phyloP scores from a whole-genome alignment of 1,140 invertebrate species.

The Eubasilissa regina region DNA sequence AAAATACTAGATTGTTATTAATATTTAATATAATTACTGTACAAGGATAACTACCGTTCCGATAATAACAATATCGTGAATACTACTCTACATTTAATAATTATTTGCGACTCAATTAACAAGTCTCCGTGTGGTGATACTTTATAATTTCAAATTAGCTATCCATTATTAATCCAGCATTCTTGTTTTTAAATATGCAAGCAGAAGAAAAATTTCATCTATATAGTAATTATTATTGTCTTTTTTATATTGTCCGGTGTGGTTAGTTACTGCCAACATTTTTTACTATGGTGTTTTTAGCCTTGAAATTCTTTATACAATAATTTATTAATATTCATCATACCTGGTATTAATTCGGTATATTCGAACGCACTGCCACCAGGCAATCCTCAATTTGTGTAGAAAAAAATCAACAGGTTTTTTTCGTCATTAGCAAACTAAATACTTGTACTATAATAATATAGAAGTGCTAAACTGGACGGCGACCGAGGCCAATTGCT shows the following conservation, averaged over 20 bases:
- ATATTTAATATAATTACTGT: too few species aligned
- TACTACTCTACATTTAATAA: too few species aligned
- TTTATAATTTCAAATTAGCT: too few species aligned
- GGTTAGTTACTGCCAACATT: slow-evolving; percentile 16
- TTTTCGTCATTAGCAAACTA: too few species aligned
- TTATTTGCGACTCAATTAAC: slow-evolving; percentile 7
- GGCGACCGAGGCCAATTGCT: too few species aligned
- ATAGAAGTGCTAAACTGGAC: too few species aligned
- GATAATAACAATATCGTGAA: too few species aligned
- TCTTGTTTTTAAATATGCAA: slow-evolving; percentile 6
- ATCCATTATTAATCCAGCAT: background rate
- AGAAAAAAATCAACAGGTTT: background rate
- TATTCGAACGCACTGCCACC: background rate
- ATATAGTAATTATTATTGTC: slow-evolving; percentile 15
- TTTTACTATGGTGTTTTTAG: slow-evolving; percentile 25
- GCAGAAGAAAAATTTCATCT: slow-evolving; percentile 11
- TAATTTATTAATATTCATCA: slow-evolving; percentile 28
- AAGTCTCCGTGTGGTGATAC: too few species aligned
- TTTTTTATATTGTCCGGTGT: slow-evolving; percentile 8
- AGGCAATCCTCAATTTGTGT: slow-evolving; percentile 2
- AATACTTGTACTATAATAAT: too few species aligned
- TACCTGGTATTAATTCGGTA: background rate
- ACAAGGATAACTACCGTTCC: too few species aligned
- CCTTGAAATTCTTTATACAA: slow-evolving; percentile 41
- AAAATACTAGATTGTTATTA: too few species aligned